Percentiles rank a stretch among this genome's conserved stretches.
phyloP scores from a whole-genome alignment of 2,113 vertebrate species.

The Elephas maximus region DNA sequence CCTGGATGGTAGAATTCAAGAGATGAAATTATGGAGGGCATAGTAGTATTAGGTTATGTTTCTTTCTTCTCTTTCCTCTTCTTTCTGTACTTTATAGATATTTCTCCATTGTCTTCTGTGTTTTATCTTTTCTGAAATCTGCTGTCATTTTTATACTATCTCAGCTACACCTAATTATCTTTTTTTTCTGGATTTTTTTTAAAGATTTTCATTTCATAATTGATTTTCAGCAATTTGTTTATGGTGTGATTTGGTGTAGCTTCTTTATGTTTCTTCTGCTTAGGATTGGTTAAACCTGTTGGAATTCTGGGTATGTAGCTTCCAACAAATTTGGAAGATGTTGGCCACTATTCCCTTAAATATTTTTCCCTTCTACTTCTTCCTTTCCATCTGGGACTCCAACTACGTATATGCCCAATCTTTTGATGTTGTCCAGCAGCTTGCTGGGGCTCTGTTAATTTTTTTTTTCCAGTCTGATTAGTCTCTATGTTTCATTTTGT shows the following conservation, averaged over 20 bases:
- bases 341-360: not conserved
- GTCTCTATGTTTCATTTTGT: not conserved
- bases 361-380: not conserved
- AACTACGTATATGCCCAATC: not conserved
- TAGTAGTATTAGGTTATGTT: not conserved
- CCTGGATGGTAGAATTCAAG: not conserved
- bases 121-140: not conserved
- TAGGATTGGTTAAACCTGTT: not conserved
- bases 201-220: not conserved
- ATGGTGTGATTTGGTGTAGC: not conserved
- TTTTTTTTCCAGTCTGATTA: not conserved
- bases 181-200: not conserved
- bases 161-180: not conserved
- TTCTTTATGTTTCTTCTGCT: not conserved
- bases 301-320: not conserved
- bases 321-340: not conserved
- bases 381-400: not conserved
- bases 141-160: not conserved
- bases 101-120: not conserved
- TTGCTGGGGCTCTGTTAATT: not conserved
- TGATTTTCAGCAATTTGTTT: not conserved
- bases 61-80: not conserved
- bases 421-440: not conserved
- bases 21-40: not conserved
- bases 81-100: not conserved